These are phyloP conservation scores for Pseudanteris insignis DNA, from an alignment of 2,888 invertebrate species.

Conservation along the genomic window DNA sequence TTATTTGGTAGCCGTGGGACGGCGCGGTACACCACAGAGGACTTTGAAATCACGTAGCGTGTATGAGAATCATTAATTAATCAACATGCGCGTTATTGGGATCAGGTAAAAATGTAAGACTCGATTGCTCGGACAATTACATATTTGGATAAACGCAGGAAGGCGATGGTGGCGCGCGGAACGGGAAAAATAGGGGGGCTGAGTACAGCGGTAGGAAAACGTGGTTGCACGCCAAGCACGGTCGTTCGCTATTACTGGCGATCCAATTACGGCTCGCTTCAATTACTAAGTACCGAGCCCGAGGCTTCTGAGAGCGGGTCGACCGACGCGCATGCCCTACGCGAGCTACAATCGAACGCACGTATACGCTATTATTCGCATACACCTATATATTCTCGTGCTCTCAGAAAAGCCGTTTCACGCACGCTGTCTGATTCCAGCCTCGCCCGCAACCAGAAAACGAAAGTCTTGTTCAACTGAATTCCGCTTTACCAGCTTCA, in stretches of 20 bases:
- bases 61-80: slow-evolving; percentile 16
- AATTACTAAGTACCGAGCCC: slow-evolving; percentile 44
- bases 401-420: no score
- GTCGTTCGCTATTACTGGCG: slow-evolving; percentile 42
- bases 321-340: slow-evolving; percentile 38
- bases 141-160: slow-evolving; percentile 20
- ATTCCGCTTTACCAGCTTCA: slow-evolving; percentile 27
- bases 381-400: background rate
- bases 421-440: background rate
- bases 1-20: no score
- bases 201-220: slow-evolving; percentile 12
- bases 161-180: slow-evolving; percentile 12
- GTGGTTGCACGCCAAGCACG: slow-evolving; percentile 24
- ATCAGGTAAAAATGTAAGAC: slow-evolving; percentile 13
- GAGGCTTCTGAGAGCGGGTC: slow-evolving; percentile 24
- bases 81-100: slow-evolving; percentile 7
- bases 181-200: background rate
- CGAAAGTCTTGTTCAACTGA: slow-evolving; percentile 32
- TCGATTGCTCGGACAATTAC: slow-evolving; percentile 17
- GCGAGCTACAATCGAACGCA: slow-evolving; percentile 35
- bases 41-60: no score
- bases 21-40: no score
- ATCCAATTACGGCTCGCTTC: slow-evolving; percentile 46
- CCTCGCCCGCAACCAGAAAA: slow-evolving; percentile 27
- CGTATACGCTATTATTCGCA: slow-evolving; percentile 3